Conservation (phyloP, 2,888 invertebrate species). For the Brenthis hecate region DNA sequence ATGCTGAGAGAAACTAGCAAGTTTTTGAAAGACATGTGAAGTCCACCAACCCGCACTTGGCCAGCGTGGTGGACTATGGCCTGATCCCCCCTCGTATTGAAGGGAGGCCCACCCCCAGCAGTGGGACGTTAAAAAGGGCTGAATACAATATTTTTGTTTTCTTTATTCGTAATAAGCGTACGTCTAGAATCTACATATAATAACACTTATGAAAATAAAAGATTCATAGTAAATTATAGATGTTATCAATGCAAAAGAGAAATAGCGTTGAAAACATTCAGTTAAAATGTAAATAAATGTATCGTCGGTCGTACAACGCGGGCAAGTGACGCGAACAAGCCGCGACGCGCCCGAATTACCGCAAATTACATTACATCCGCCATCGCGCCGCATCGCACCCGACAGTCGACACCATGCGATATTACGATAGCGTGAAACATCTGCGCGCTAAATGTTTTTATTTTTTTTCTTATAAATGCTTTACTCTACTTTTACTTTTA, state of each 20-base stretch:
- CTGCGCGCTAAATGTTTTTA: constrained; percentile 19
- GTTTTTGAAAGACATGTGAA: too few relatives aligned
- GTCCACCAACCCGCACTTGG: too few relatives aligned
- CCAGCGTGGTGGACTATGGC: too few relatives aligned
- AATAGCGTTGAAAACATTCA: constrained; percentile 31
- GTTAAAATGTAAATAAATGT: constrained; percentile 45
- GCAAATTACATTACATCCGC: constrained; percentile 75
- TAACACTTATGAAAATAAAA: too few relatives aligned
- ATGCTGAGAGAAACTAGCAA: too few relatives aligned
- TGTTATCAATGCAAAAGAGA: neutral
- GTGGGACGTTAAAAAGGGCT: too few relatives aligned
- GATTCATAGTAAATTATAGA: too few relatives aligned
- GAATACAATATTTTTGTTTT: too few relatives aligned
- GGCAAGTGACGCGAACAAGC: constrained; percentile 55
- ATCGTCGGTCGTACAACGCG: constrained; percentile 34
- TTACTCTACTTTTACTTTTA: neutral
- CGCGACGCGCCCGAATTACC: constrained; percentile 63
- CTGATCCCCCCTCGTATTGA: too few relatives aligned
- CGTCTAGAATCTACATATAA: too few relatives aligned
- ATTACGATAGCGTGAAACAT: constrained; percentile 22
- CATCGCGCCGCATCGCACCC: constrained; percentile 36
- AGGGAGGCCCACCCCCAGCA: too few relatives aligned
- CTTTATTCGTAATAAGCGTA: too few relatives aligned
- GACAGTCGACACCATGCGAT: constrained; percentile 26
- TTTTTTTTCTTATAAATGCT: constrained; percentile 3